Evolutionary conservation across 2,797 vertebrate species (phyloP), one percentile per base, ranked within the genome.

Genomic region (Hafferia zeledoni): DNA sequence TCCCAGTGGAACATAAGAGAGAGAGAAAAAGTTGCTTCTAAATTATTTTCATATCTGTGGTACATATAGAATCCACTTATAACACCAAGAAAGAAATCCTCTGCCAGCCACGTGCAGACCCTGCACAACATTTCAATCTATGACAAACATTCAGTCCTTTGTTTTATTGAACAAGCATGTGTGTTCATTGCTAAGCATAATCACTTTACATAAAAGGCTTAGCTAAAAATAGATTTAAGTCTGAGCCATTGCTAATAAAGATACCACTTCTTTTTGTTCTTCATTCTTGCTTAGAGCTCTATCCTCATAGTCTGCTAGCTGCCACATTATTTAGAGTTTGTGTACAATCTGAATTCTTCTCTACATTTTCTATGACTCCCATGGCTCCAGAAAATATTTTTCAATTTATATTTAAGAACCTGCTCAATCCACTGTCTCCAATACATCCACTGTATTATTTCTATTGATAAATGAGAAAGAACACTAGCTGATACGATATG

Each of bases 201-300:
- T 77, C 64, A 84, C 70, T 95, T 97, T 94, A 94, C 78, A 23
- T 94, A 95, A 96, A 93, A 95, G 70, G 50, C 76, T 97, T 85
- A 91, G 50, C 50, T 96, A 70, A 93, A 96, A 96, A 95, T 86
- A 95, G 83, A 80, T 93, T 91, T 87, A 95, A 68, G 50, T 90
- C 79, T 94, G 59, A 95, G 53, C 55, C 65, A 68, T 43, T 83
- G 43, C 80, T 95, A 39, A 27, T 81, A 77, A 87, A 95, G 72
- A 77, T 83, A 81, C 20, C 28, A 33, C 55, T 93, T 87, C 55
- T 79, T 4, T 90, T 95, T 95, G 41, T 71, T 92, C 63, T 85
- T 92, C 57, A 55, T 75, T 87, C 71, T 87, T 94, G 44, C 74
- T 94, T 63, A 55, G 37, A 95, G 68, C 23, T 88, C 74, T 89